These are phyloP conservation scores for Metopia argyrocephala DNA, from an alignment of 2,888 invertebrate species.

Conservation along the genomic window DNA sequence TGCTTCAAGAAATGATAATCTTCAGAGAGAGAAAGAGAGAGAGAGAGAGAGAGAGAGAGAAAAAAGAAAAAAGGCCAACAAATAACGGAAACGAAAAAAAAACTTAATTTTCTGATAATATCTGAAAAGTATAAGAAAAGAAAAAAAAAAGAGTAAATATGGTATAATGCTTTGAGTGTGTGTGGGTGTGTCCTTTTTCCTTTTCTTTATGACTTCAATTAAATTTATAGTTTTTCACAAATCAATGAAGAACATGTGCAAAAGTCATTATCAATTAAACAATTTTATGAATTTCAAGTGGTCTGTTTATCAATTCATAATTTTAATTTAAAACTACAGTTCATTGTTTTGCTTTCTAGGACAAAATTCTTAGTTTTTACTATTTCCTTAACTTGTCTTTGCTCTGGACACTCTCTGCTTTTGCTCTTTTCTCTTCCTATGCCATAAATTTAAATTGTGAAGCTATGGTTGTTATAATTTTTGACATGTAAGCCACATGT, in stretches of 20 bases:
- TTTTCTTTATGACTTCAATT: too few species aligned
- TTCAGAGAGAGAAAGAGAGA: not conserved
- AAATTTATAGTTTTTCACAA: too few species aligned
- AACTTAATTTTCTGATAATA: constrained; percentile 27
- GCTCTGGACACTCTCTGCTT: not conserved
- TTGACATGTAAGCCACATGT: constrained; percentile 23
- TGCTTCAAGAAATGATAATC: constrained; percentile 20
- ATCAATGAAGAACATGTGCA: too few species aligned
- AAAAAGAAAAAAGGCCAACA: not conserved
- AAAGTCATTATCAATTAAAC: too few species aligned
- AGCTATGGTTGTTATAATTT: constrained; percentile 23
- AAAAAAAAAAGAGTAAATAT: not conserved
- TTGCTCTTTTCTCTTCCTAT: not conserved
- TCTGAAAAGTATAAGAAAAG: not conserved
- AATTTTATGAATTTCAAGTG: too few species aligned
- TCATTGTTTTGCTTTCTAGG: constrained; percentile 14
- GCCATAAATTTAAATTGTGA: constrained; percentile 34
- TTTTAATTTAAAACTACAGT: too few species aligned
- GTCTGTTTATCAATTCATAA: too few species aligned
- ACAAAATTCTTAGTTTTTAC: not conserved
- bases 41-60: not conserved
- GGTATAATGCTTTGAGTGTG: too few species aligned
- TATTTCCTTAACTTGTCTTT: not conserved
- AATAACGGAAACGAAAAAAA: constrained; percentile 3
- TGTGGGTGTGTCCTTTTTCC: too few species aligned